A percentile compares a stretch with the other conserved stretches of the same genome.
These are phyloP conservation scores for Aplodontia rufa DNA, from an alignment of 2,113 vertebrate species.

Conservation along the genomic window DNA sequence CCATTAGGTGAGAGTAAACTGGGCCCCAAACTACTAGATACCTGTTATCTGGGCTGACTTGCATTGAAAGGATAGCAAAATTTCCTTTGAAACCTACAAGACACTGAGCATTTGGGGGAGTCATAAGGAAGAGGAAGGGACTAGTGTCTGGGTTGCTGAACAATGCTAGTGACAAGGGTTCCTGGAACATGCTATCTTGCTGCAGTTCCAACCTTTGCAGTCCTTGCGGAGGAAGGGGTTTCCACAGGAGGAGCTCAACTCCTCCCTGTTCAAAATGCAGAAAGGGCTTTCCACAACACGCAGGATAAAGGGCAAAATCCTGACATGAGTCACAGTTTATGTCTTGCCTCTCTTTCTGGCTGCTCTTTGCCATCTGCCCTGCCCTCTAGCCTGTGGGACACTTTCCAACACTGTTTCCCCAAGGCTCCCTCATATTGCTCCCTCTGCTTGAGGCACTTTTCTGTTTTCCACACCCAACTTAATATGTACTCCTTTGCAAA, in stretches of 20 bases:
- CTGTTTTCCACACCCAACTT: neutral
- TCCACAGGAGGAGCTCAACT: neutral
- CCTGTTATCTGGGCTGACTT: neutral
- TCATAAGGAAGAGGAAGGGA: neutral
- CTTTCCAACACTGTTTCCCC: neutral
- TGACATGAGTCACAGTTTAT: neutral
- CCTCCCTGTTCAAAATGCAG: neutral
- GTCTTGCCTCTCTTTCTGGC: neutral
- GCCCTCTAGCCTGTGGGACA: neutral
- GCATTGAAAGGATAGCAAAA: neutral
- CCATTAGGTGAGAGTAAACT: neutral
- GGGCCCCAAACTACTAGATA: neutral
- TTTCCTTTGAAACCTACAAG: neutral
- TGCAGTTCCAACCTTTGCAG: neutral
- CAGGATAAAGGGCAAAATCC: neutral
- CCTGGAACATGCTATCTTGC: neutral
- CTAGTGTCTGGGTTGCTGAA: neutral
- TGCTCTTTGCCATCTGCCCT: neutral
- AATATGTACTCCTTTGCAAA: neutral
- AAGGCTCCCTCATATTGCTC: neutral
- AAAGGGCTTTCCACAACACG: neutral
- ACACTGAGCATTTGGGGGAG: neutral
- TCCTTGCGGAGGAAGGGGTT: neutral
- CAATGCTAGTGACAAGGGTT: neutral
- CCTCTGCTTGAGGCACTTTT: neutral